Percentiles rank a stretch among this genome's conserved stretches.
Evolutionary conservation across 2,113 vertebrate species (phyloP).

Genomic region (Leuciscus idus): DNA sequence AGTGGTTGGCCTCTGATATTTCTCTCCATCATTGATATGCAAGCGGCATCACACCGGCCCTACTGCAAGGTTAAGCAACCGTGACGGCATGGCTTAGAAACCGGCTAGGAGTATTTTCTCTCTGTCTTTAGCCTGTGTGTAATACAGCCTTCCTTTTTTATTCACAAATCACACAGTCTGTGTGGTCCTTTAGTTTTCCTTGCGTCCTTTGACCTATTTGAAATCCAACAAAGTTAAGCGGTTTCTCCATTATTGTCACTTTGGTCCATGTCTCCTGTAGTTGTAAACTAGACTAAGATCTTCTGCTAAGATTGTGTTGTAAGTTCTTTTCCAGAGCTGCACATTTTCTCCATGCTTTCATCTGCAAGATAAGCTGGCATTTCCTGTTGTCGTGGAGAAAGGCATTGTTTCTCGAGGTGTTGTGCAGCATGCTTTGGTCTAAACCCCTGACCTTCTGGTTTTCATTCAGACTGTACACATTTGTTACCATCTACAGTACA

Average conservation of each 20-base stretch:
- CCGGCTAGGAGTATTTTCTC: slow-evolving; percentile 66
- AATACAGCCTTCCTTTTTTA: slow-evolving; percentile 49
- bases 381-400: slow-evolving; percentile 76
- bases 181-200: neutral
- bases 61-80: slow-evolving; percentile 80
- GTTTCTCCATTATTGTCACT: neutral
- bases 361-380: slow-evolving; percentile 72
- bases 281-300: neutral
- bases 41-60: slow-evolving; percentile 71
- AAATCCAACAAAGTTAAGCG: slow-evolving; percentile 4
- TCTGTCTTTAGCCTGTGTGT: slow-evolving; percentile 47
- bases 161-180: slow-evolving; percentile 36
- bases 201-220: neutral
- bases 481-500: neutral
- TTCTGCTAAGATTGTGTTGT: neutral
- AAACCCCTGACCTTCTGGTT: slow-evolving; percentile 11
- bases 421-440: slow-evolving; percentile 61
- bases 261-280: neutral
- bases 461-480: neutral
- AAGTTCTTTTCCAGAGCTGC: slow-evolving; percentile 5
- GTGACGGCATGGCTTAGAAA: slow-evolving; percentile 74
- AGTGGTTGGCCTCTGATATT: slow-evolving; percentile 45
- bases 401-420: slow-evolving; percentile 70
- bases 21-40: slow-evolving; percentile 64
- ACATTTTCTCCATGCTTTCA: slow-evolving; percentile 38